phyloP scores from a whole-genome alignment of 2,888 invertebrate genomes.

The Sinopyrophorus schimmeli region DNA sequence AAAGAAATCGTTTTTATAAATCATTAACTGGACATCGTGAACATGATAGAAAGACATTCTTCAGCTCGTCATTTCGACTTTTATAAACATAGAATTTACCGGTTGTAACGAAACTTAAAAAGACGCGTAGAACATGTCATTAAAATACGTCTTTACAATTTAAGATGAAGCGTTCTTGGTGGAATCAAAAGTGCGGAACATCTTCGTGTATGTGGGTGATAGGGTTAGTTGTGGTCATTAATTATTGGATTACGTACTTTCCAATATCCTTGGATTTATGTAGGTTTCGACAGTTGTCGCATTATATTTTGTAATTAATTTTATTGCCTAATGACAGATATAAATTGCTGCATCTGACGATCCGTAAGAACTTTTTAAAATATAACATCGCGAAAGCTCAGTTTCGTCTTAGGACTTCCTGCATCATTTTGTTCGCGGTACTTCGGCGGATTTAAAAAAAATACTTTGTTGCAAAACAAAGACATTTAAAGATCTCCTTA shows the following conservation, averaged over 20 bases:
- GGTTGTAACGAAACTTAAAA: constrained; percentile 18
- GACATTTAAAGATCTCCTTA: too few relatives aligned
- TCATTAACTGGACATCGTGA: constrained; percentile 32
- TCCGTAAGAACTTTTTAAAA: constrained; percentile 16
- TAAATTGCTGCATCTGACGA: constrained; percentile 14
- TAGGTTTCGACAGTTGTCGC: constrained; percentile 24
- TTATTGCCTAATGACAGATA: constrained; percentile 13
- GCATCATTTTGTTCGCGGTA: too few relatives aligned
- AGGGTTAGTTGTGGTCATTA: neutral
- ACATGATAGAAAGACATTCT: constrained; percentile 30
- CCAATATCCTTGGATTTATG: constrained; percentile 10
- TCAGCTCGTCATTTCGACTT: constrained; percentile 31
- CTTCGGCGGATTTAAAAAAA: too few relatives aligned
- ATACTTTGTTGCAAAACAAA: too few relatives aligned
- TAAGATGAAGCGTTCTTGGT: too few relatives aligned
- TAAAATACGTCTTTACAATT: constrained; percentile 2
- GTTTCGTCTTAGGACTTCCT: too few relatives aligned
- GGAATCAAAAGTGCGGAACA: too few relatives aligned
- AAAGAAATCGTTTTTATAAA: constrained; percentile 33
- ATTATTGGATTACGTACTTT: constrained; percentile 3
- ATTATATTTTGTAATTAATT: constrained; percentile 20
- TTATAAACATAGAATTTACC: constrained; percentile 29
- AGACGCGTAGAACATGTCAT: constrained; percentile 14
- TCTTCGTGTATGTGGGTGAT: too few relatives aligned
- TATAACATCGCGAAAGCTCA: too few relatives aligned